A percentile compares a stretch with the other conserved stretches of the same genome.
These are phyloP conservation scores for Pterostichus madidus DNA, from an alignment of 2,888 invertebrate genomes.

Conservation along the genomic window DNA sequence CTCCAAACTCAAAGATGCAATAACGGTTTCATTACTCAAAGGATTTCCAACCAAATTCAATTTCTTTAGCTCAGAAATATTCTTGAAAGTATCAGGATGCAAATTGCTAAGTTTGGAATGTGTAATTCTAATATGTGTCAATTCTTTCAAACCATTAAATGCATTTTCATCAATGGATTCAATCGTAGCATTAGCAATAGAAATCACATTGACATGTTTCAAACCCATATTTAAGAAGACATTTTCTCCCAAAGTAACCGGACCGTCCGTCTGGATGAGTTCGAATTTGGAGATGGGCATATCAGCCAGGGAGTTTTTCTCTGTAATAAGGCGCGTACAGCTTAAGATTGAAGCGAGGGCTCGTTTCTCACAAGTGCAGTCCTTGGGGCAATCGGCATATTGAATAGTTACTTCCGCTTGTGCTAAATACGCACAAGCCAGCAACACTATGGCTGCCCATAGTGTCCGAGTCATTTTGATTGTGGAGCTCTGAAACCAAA, in stretches of 20 bases:
- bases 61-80: conserved; percentile 83
- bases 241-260: conserved; percentile 81
- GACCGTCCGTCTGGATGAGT: conserved; percentile 76
- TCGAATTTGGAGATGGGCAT: conserved; percentile 47
- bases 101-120: conserved; percentile 84
- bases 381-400: conserved; percentile 64
- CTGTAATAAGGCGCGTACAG: conserved; percentile 70
- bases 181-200: conserved; percentile 85
- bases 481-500: conserved; percentile 27
- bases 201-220: conserved; percentile 83
- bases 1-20: conserved; percentile 75
- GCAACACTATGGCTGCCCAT: conserved; percentile 51
- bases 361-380: conserved; percentile 71
- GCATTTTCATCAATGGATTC: conserved; percentile 83
- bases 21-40: conserved; percentile 79
- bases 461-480: conserved; percentile 46
- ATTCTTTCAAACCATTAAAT: conserved; percentile 83
- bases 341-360: conserved; percentile 69
- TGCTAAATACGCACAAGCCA: conserved; percentile 12
- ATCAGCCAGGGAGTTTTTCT: conserved; percentile 69
- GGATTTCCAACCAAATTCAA: conserved; percentile 86
- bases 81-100: conserved; percentile 85
- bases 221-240: conserved; percentile 83
- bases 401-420: conserved; percentile 67
- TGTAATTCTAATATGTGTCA: conserved; percentile 85